A percentile compares a stretch with the other conserved stretches of the same genome.
These are phyloP conservation scores for Cotesia vestalis DNA, from an alignment of 1,140 invertebrate genomes.

Conservation along the genomic window DNA sequence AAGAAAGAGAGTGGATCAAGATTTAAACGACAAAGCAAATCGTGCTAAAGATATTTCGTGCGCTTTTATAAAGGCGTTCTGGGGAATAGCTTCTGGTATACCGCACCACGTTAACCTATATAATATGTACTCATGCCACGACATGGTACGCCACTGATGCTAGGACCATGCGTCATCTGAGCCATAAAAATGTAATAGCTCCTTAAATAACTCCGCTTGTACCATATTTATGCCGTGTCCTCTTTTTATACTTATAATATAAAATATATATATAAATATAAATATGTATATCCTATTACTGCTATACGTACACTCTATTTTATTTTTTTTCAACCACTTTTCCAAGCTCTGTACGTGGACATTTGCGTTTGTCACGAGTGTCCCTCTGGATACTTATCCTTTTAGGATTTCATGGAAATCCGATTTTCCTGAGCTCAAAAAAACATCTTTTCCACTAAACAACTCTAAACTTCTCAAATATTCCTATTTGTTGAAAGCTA, in stretches of 20 bases:
- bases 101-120: constrained; percentile 37
- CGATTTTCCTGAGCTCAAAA: not conserved
- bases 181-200: constrained; percentile 52
- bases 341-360: constrained; percentile 8
- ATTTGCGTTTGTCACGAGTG: not conserved
- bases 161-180: constrained; percentile 48
- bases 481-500: not conserved
- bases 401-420: constrained; percentile 12
- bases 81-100: constrained; percentile 42
- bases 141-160: constrained; percentile 34
- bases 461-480: not conserved
- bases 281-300: too few species aligned
- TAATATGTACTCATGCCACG: constrained; percentile 23
- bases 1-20: constrained; percentile 14
- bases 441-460: not conserved
- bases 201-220: constrained; percentile 50
- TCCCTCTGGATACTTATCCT: constrained; percentile 11
- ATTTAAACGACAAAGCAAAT: constrained; percentile 29
- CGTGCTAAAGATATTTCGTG: constrained; percentile 33
- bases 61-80: constrained; percentile 43
- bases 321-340: not conserved
- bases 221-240: constrained; percentile 48
- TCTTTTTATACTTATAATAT: constrained; percentile 15
- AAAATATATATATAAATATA: too few species aligned
- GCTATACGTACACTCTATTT: not conserved